These are phyloP conservation scores for Rousettus leschenaultii DNA, from an alignment of 2,113 vertebrate species.

Conservation along the genomic window DNA sequence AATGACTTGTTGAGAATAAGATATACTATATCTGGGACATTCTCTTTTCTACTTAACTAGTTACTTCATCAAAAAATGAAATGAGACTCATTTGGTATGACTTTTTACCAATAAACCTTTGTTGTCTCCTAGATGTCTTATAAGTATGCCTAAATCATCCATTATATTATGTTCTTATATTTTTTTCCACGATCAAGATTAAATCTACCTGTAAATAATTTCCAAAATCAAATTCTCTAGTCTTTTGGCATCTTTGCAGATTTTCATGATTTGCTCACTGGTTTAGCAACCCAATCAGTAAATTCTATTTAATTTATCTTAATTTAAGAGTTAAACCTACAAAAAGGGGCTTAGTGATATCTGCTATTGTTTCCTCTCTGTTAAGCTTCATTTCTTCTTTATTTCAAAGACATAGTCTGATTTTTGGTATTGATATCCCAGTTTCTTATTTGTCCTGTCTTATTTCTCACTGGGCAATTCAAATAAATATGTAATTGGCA, in stretches of 20 bases:
- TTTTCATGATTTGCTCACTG: not conserved
- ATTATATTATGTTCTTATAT: not conserved
- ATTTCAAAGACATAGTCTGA: not conserved
- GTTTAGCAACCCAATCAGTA: not conserved
- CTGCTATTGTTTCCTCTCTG: not conserved
- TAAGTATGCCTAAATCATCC: not conserved
- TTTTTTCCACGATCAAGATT: not conserved
- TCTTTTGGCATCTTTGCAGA: not conserved
- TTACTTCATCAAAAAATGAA: not conserved
- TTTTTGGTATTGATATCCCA: not conserved
- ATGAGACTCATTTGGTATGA: not conserved
- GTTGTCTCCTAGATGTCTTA: not conserved
- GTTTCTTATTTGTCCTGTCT: not conserved
- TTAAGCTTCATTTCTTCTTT: not conserved
- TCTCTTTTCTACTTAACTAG: not conserved
- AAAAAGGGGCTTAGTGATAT: not conserved
- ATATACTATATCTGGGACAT: not conserved
- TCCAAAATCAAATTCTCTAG: not conserved
- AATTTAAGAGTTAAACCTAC: not conserved
- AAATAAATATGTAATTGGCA: not conserved
- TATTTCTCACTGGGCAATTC: not conserved
- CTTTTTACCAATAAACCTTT: not conserved
- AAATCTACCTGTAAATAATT: not conserved
- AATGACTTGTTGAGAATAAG: conserved; percentile 11
- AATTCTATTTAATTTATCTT: not conserved